Evolutionary conservation across 2,797 vertebrate species (phyloP), one percentile per base, ranked within the genome.

Genomic region (Platyrinchus mystaceus): DNA sequence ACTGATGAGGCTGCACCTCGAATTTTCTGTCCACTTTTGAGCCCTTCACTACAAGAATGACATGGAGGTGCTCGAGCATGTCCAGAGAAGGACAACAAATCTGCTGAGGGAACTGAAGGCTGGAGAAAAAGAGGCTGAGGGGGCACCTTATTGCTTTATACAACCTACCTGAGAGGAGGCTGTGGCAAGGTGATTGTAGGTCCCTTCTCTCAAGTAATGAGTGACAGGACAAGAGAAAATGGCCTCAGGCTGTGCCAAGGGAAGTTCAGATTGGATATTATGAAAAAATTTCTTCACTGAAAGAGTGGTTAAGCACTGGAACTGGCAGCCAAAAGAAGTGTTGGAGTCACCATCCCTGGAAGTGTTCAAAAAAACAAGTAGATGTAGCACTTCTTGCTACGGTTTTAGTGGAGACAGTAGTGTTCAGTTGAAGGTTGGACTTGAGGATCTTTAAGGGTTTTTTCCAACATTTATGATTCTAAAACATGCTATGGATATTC

Each of bases 331-430:
- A 13, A 68, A 15, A 14, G 16, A 75, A 64, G 28, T 21, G 47
- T 7, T 30, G 16, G 19, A 69, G 34, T 74, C 23, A 63, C 11
- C 27, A 43, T 12, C 10, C 36, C 49, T 37, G 32, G 17, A n/a
- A 15, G 27, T 69, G 56, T 10, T 89, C 16, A 49, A 56, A 62
- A 22, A 50, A 28, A 24, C 12, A 12, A 17, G 7, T 1, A 43
- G 13, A 49, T 0, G 4, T 2, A 68, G 56, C 11, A 76, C 14
- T 37, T 82, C 0, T 2, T 50, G 56, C 23, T 37, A 28, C 2
- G 10, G 8, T 47, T 68, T 74, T 43, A 60, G 36, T 14, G 49
- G 43, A 23, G 27, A 49, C 8, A 7, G 19, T 12, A n/a, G 30
- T 15, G 9, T 12, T 76, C 63, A 74, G 47, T 16, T 7, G 36